A percentile compares a stretch with the other conserved stretches of the same genome.
Evolutionary conservation across 2,888 invertebrate genomes (phyloP).

Genomic region (Agelastica alni): DNA sequence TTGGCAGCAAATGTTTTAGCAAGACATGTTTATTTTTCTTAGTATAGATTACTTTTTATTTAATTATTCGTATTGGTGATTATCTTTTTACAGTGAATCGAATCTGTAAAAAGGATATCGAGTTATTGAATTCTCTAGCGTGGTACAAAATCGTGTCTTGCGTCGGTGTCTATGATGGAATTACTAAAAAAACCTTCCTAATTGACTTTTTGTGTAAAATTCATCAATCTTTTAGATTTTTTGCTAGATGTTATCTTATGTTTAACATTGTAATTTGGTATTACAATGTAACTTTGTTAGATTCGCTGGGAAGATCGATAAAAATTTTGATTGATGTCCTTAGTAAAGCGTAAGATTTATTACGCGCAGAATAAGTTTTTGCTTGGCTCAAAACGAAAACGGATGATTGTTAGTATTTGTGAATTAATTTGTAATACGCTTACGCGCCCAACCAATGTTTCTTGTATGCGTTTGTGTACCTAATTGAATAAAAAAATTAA

Average conservation of each 20-base stretch:
- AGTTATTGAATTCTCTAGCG: slow-evolving; percentile 15
- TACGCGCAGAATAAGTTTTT: slow-evolving; percentile 15
- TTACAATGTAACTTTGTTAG: slow-evolving; percentile 22
- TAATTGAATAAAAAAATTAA: no score
- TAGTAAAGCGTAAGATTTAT: slow-evolving; percentile 21
- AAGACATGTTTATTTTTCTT: no score
- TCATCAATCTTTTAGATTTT: slow-evolving; percentile 22
- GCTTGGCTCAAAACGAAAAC: slow-evolving; percentile 11
- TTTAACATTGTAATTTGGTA: slow-evolving; percentile 24
- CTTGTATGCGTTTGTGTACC: no score
- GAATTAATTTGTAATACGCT: neutral
- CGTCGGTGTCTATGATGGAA: slow-evolving; percentile 23
- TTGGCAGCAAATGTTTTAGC: no score
- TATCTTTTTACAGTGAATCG: no score
- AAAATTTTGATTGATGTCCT: slow-evolving; percentile 25
- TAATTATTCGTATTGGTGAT: no score
- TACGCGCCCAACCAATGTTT: no score
- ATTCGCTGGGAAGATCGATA: slow-evolving; percentile 19
- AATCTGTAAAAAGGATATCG: slow-evolving; percentile 1
- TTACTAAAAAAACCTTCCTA: slow-evolving; percentile 16
- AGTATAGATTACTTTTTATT: no score
- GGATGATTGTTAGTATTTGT: slow-evolving; percentile 7
- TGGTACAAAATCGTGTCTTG: slow-evolving; percentile 19
- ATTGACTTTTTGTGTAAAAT: slow-evolving; percentile 25
- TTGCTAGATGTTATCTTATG: slow-evolving; percentile 21